Evolutionary conservation across 1,140 invertebrate genomes (phyloP).

Genomic region (Heliconius hewitsoni): DNA sequence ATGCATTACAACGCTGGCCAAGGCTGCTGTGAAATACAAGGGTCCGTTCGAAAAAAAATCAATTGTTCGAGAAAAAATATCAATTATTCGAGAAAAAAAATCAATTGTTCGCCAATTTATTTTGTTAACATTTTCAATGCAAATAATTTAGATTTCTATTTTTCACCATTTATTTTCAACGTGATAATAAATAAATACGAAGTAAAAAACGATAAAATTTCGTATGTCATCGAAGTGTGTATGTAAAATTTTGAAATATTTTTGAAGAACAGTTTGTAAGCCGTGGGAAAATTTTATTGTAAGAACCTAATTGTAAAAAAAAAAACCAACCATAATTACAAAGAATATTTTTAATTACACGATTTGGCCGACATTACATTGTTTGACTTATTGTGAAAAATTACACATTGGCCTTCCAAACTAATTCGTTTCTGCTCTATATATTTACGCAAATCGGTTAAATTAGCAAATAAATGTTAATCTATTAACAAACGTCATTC

Average conservation of each 20-base stretch:
- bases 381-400: background rate
- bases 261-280: background rate
- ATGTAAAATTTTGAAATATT: background rate
- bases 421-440: conserved; percentile 10
- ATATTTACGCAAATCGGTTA: background rate
- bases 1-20: conserved; percentile 2
- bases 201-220: background rate
- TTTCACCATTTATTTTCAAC: background rate
- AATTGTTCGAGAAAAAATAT: background rate
- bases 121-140: background rate
- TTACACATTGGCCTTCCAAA: conserved; percentile 11
- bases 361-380: background rate
- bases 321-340: background rate
- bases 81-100: background rate
- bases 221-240: background rate
- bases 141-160: background rate
- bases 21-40: conserved; percentile 8
- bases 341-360: background rate
- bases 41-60: background rate
- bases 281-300: background rate
- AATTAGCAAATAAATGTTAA: conserved; percentile 3
- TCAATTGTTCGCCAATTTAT: background rate
- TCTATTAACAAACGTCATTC: background rate
- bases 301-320: background rate
- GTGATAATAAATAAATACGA: no score